Base-by-base conservation (phyloP, 2,888 invertebrate genomes). In the Sarcophaga variegata region DNA sequence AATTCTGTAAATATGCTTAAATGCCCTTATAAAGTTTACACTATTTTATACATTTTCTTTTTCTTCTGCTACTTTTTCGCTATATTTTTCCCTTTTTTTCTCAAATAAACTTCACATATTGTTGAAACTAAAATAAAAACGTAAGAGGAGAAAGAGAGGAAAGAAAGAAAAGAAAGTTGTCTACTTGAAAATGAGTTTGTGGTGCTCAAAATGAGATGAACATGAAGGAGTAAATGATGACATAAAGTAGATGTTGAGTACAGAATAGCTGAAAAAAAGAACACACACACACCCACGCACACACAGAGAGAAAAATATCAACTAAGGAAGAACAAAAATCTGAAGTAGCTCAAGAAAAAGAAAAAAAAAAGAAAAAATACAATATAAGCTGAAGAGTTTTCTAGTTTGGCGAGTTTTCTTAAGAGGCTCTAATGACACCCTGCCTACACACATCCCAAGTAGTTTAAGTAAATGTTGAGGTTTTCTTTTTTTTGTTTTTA, bases 141-240 rank as follows among this genome's bases (percentile, higher is more conserved):
- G 22, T 67, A 49, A 67, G 22, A 27, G 47, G 25, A 6, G 20
- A 37, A 49, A 67, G 47, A 27, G 47, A n/a, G 12, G 20, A 10
- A 10, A 66, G 47, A 20, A n/a, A 47, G 27, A 12, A n/a, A 70
- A 79, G 17, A 62, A 71, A 62, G 20, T 45, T 71, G 81, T 69
- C 49, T 11, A 54, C 67, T 66, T 66, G 10, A 22, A 63, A 22
- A 20, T 75, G 8, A 67, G 20, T 59, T 49, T 69, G 17, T 62
- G 66, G 74, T 67, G 49, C 79, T 84, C 60, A 47, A 81, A 71
- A 45, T 71, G 71, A 84, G 77, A 84, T 79, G 84, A 84, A 84
- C 87, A 84, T 82, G 87, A 84, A 84, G 87, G 76, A 87, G 87
- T 87, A 87, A 87, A 84, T 87, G 87, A 87, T 87, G 87, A 87